Evolutionary conservation across 2,113 vertebrate species (phyloP), one percentile per base, ranked within the genome.

Genomic region (Scolopax mira): DNA sequence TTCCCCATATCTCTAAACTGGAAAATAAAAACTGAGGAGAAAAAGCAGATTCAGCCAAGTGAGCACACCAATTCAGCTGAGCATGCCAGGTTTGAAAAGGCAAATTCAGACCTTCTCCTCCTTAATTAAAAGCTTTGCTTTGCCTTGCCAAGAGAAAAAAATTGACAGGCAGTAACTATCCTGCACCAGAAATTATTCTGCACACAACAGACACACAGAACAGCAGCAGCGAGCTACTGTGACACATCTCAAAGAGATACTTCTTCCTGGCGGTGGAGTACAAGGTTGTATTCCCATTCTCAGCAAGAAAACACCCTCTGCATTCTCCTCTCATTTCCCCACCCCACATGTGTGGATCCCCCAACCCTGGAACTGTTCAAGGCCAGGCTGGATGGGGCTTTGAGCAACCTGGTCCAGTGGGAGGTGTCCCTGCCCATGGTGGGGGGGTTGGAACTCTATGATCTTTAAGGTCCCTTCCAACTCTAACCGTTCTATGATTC

Each of bases 221-320:
- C 48, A 82, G 64, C 71, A 89, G 81, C 62, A 77, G 48, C 12
- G 64, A 84, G 73, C 85, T 79, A 55, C 85, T 52, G 44, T 27
- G 90, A 89, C 37, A 89, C 97, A 94, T 91, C 44, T 90, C 22
- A 13, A 97, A 94, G 95, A 97, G 96, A n/a, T 95, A 88, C 49
- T 96, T 98, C 86, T 97, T 98, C 98, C 98, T 97, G 97, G 92
- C 96, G 89, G 98, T 97, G 88, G 80, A 98, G 91, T 74, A 89
- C n/a, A 52, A 93, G 25, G 37, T 7, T 69, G n/a, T 61, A 41
- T 62, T 88, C 41, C 54, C 16, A 57, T 9, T 15, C 62, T 33
- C 82, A 83, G 41, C 49, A 77, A 64, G 62, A 85, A 54, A 70
- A 72, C 24, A 75, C 66, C 41, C 33, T 44, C 62, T 75, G 6